phyloP scores from a whole-genome alignment of 1,140 invertebrate species.

The Anoplolepis gracilipes region DNA sequence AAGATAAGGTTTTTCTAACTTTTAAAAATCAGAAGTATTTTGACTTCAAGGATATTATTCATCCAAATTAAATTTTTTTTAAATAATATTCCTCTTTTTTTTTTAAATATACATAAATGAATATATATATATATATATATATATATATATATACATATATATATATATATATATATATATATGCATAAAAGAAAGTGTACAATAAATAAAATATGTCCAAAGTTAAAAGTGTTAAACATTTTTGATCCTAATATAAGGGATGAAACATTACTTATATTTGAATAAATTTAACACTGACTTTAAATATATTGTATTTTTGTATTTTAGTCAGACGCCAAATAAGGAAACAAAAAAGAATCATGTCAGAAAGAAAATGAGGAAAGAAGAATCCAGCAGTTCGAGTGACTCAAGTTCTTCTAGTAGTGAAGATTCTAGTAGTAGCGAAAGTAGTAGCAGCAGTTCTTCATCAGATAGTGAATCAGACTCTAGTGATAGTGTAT shows the following conservation, averaged over 20 bases:
- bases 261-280: not conserved
- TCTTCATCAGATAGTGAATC: slow-evolving; percentile 76
- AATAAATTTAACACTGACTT: not conserved
- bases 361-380: slow-evolving; percentile 70
- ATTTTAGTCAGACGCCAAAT: slow-evolving; percentile 61
- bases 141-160: no score
- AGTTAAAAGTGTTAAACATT: not conserved
- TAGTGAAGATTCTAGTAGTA: slow-evolving; percentile 71
- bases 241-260: not conserved
- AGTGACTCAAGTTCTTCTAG: slow-evolving; percentile 69
- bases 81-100: not conserved
- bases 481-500: slow-evolving; percentile 74
- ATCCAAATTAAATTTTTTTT: not conserved
- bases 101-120: no score
- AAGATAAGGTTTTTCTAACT: not conserved
- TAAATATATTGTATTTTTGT: not conserved
- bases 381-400: slow-evolving; percentile 69
- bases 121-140: no score
- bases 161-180: no score
- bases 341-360: slow-evolving; percentile 66
- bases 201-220: no score
- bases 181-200: not conserved
- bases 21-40: not conserved
- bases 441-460: slow-evolving; percentile 67
- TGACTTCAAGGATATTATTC: not conserved